Evolutionary conservation across 2,888 invertebrate genomes (phyloP).

Genomic region (Baccha elongata): DNA sequence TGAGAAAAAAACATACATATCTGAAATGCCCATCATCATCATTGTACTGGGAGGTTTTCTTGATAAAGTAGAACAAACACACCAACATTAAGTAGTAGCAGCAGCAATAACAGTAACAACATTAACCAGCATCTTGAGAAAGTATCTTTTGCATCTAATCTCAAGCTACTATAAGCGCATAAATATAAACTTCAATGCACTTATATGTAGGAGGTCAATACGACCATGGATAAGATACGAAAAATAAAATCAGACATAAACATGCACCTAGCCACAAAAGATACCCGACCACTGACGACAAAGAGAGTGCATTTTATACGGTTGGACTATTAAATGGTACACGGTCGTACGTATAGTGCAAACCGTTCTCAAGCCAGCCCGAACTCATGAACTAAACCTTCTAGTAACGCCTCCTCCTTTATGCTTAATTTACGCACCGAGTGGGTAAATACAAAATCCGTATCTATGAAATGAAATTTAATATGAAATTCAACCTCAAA

Average conservation of each 20-base stretch:
- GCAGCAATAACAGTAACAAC: slow-evolving; percentile 12
- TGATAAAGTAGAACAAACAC: slow-evolving; percentile 63
- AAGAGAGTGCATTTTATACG: slow-evolving; percentile 62
- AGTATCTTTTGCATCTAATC: slow-evolving; percentile 56
- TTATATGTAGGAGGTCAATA: slow-evolving; percentile 70
- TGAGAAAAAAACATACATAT: slow-evolving; percentile 50
- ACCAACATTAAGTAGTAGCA: slow-evolving; percentile 22
- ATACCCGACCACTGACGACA: neutral
- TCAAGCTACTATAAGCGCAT: slow-evolving; percentile 61
- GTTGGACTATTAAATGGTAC: slow-evolving; percentile 70
- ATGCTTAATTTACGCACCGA: slow-evolving; percentile 29
- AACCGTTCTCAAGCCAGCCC: slow-evolving; percentile 41
- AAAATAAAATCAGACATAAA: slow-evolving; percentile 49
- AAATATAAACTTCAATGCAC: slow-evolving; percentile 69
- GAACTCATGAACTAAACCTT: slow-evolving; percentile 69
- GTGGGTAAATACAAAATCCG: neutral
- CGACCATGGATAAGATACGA: slow-evolving; percentile 52
- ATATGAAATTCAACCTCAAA: slow-evolving; percentile 38
- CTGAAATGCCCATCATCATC: slow-evolving; percentile 6
- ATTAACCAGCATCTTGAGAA: slow-evolving; percentile 16
- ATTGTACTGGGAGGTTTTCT: slow-evolving; percentile 31
- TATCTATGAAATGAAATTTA: slow-evolving; percentile 35
- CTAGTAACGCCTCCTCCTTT: slow-evolving; percentile 46
- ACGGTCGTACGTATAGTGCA: slow-evolving; percentile 49
- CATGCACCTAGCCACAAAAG: slow-evolving; percentile 42